A percentile compares a stretch with the other conserved stretches of the same genome.
phyloP scores from a whole-genome alignment of 2,888 invertebrate genomes.

The Miltochrista miniata region DNA sequence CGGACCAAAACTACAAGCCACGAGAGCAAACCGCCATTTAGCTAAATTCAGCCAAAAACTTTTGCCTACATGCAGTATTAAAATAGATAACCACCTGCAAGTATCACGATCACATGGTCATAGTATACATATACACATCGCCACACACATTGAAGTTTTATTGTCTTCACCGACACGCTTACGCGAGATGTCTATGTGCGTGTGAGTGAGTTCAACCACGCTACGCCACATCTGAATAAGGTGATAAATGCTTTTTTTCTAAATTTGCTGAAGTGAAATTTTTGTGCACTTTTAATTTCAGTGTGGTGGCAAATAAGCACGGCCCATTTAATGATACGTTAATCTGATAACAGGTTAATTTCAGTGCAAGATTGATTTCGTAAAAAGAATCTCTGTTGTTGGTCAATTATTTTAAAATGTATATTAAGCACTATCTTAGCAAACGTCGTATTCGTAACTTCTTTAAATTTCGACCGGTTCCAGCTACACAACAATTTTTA shows the following conservation, averaged over 20 bases:
- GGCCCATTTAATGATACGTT: too few relatives aligned
- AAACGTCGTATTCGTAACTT: too few relatives aligned
- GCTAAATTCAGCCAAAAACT: not conserved
- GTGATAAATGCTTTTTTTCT: conserved; percentile 49
- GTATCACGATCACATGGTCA: conserved; percentile 45
- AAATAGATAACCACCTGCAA: conserved; percentile 30
- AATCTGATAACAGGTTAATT: too few relatives aligned
- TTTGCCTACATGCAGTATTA: not conserved
- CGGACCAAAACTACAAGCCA: not conserved
- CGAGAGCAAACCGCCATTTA: too few relatives aligned
- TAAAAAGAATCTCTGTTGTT: too few relatives aligned
- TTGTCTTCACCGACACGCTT: conserved; percentile 53
- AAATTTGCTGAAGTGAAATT: not conserved
- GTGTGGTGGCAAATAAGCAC: too few relatives aligned
- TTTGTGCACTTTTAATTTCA: not conserved
- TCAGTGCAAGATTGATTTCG: too few relatives aligned
- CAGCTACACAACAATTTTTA: too few relatives aligned
- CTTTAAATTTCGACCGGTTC: too few relatives aligned
- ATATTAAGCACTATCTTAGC: too few relatives aligned
- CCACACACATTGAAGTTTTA: conserved; percentile 51
- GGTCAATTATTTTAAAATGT: too few relatives aligned
- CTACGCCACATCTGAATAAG: conserved; percentile 44
- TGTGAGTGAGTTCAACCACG: conserved; percentile 66
- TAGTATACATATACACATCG: conserved; percentile 47
- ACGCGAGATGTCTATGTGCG: conserved; percentile 22